Evolutionary conservation across 2,888 invertebrate species (phyloP), one percentile per base, ranked within the genome.

Genomic region (Tachina fera): DNA sequence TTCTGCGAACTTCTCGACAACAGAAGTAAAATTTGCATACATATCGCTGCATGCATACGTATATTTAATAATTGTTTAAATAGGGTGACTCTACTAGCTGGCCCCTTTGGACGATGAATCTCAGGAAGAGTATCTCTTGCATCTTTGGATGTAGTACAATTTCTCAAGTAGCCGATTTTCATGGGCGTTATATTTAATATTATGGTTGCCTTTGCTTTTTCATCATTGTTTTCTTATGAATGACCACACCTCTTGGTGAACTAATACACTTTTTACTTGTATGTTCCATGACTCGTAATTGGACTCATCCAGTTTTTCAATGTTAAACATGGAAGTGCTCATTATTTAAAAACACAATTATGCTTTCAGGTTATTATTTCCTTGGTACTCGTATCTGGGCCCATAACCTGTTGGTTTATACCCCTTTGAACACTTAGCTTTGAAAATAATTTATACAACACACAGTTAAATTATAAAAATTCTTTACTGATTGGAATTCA

Each of bases 21-120:
- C 14, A 13, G n/a, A 49, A 13, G 49, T 13, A 49, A 49, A 49
- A 49, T 49, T n/a, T 49, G 49, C 49, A 49, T 6, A 49, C 2
- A 22, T 22, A 22, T 22, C 22, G 22, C 3, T 22, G 22, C 56
- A 56, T 22, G 22, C 56, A 56, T 75, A n/a, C 58, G 58, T 58
- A 77, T 65, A 9, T 45, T 56, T 4, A 83, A 22, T 3, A 83
- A 9, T 58, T 74, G 67, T 31, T 84, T 87, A 47, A 84, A 87
- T 1, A 87, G 58, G 1, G 78, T 53, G 0, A 84, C 83, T 47
- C 84, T 87, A 5, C 83, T 71, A 14, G 78, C 81, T 11, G 82
- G 87, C 1, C 76, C 87, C 61, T 75, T 82, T 58, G 83, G 74
- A 43, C 71, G 47, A 72, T 87, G 87, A 10, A 84, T 53, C n/a